Base-by-base conservation (phyloP, 2,888 invertebrate species). In the Linnaemya tessellans region DNA sequence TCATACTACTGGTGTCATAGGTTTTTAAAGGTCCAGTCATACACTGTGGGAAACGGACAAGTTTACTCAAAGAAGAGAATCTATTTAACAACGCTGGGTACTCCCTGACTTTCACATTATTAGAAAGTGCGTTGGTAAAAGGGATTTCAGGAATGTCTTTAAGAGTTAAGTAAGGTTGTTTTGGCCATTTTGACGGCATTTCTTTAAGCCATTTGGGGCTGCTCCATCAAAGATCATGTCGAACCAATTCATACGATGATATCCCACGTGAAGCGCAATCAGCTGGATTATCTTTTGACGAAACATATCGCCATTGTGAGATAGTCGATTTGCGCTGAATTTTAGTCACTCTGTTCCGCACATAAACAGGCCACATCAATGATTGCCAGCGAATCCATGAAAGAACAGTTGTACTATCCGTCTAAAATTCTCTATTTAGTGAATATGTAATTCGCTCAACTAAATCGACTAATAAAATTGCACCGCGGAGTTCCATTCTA, bases 371-470 rank as follows among this genome's bases (percentile, higher is more conserved):
- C 73, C 80, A 84, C 22, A 38, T 70, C 1, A 65, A 64, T 15
- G 73, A 64, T 25, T 73, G 54, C 3, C 77, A 54, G 4, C 77
- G 56, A 35, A 86, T 80, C 83, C 80, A 86, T 0, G 49, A 38
- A 15, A 86, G 64, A 8, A 86, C 80, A 0, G 65, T 80, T 11
- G 84, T 78, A 22, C 77, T 80, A 70, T 84, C 80, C 3, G 80
- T 86, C 86, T 77, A 86, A 20, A 60, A 74, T 9, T 54, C 20
- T 46, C 13, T n/a, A 15, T 80, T 38, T 1, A 73, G 18, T 38
- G 20, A 58, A n/a, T 56, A 62, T 15, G 41, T 30, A 18, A 80
- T 80, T n/a, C n/a, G n/a, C n/a, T n/a, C n/a, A n/a, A n/a, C n/a
- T n/a, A n/a, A n/a, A n/a, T n/a, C n/a, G n/a, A n/a, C n/a, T n/a